Base-by-base conservation (phyloP, 2,113 vertebrate genomes). In the Suricata suricatta region DNA sequence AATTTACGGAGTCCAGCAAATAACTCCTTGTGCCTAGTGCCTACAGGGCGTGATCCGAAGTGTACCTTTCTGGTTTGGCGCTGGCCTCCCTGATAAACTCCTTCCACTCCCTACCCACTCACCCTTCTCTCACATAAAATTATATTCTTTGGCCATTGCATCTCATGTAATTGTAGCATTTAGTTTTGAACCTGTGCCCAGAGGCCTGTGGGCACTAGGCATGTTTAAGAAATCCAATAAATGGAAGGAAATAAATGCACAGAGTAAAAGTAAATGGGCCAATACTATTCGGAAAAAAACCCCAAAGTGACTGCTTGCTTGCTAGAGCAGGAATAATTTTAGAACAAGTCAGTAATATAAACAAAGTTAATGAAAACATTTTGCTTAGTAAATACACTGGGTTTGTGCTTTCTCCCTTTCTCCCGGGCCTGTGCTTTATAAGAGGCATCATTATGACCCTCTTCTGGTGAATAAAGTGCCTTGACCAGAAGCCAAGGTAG, bases 211-310 rank as follows among this genome's bases (percentile, higher is more conserved):
- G 89, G 90, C 52, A 74, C 31, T 44, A 64, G 87, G 83, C 17
- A 25, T 95, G 47, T 94, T 86, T 95, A 27, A 96, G 76, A 97
- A 93, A 90, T 94, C 84, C 90, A 97, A 98, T 97, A 97, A 97
- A 83, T 91, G 77, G 90, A 95, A 95, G 64, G 57, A 95, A 98
- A 96, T 92, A 85, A 95, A 94, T 95, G 76, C 16, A 84, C 64
- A 95, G 52, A 77, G 83, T 77, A 93, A 95, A 96, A 88, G 66
- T 85, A 96, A 95, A 85, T 76, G 90, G 71, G 10, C 76, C 88
- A 82, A 15, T 81, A 23, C 76, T 90, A 69, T 96, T 95, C 15
- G 9, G 71, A 91, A 77, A 74, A 93, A 96, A 96, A 57, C 14
- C 63, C 80, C 90, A 60, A 68, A 90, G 80, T 88, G 84, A 50